These are phyloP conservation scores for Danio aesculapii DNA, from an alignment of 2,797 vertebrate genomes.

Conservation along the genomic window DNA sequence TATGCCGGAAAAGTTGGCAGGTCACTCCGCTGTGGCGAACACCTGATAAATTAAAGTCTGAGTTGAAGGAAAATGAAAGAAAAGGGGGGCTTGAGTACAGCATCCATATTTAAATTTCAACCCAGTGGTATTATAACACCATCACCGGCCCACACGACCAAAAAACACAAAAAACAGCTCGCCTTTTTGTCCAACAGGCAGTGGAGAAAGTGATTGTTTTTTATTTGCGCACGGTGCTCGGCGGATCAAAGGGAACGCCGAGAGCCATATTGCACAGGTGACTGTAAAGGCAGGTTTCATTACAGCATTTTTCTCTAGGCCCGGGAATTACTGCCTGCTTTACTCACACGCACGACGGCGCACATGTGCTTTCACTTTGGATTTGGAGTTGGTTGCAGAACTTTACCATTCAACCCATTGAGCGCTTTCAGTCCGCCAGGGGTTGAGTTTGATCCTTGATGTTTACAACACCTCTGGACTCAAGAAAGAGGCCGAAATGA, in stretches of 20 bases:
- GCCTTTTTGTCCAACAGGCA: conserved; percentile 54
- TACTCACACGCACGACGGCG: conserved; percentile 61
- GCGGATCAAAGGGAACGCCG: conserved; percentile 72
- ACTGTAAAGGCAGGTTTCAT: conserved; percentile 74
- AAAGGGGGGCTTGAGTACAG: no score
- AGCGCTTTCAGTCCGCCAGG: conserved; percentile 50
- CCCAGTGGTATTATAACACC: no score
- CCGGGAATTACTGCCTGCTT: conserved; percentile 56
- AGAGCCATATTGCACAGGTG: conserved; percentile 72
- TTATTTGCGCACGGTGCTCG: conserved; percentile 60
- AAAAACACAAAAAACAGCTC: no score
- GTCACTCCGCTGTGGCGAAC: no score
- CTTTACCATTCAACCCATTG: conserved; percentile 53
- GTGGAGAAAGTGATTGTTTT: conserved; percentile 66
- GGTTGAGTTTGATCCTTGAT: conserved; percentile 52
- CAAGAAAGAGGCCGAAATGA: conserved; percentile 43
- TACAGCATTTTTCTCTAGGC: conserved; percentile 65
- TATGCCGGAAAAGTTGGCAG: no score
- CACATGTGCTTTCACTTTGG: conserved; percentile 73
- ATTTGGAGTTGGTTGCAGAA: conserved; percentile 66
- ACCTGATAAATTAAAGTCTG: no score
- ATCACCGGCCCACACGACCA: no score
- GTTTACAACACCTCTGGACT: conserved; percentile 44
- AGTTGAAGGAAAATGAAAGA: no score
- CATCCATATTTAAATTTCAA: no score